phyloP scores from a whole-genome alignment of 2,797 vertebrate species.

The Potorous gilbertii region DNA sequence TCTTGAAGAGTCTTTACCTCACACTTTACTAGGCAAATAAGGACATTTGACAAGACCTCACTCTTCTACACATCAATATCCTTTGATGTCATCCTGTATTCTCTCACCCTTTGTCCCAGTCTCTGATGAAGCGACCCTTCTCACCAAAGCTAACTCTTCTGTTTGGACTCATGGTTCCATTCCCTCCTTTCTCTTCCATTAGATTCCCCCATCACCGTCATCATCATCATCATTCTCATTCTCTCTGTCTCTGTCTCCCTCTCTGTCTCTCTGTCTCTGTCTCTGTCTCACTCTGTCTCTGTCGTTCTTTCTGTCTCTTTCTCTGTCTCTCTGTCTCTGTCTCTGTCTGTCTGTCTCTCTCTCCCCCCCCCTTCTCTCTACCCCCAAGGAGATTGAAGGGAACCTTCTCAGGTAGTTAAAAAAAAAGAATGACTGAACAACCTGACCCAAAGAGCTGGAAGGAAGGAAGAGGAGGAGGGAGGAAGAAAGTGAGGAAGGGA shows the following conservation, averaged over 20 bases:
- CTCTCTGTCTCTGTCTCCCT: not conserved
- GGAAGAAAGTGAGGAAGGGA: too few relatives aligned
- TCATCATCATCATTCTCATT: not conserved
- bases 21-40: not conserved
- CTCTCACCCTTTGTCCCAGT: not conserved
- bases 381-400: not conserved
- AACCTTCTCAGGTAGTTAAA: not conserved
- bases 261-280: too few relatives aligned
- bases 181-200: too few relatives aligned
- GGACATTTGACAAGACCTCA: not conserved
- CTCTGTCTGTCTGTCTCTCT: too few relatives aligned
- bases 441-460: not conserved
- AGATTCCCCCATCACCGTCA: not conserved
- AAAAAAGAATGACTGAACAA: not conserved
- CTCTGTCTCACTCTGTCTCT: too few relatives aligned
- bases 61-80: not conserved
- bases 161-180: not conserved
- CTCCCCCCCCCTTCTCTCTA: too few relatives aligned
- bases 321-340: too few relatives aligned
- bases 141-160: not conserved
- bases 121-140: not conserved
- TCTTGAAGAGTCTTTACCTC: not conserved
- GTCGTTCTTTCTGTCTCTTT: too few relatives aligned
- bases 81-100: not conserved
- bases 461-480: not conserved